A percentile compares a stretch with the other conserved stretches of the same genome.
These are phyloP conservation scores for Macaria notata DNA, from an alignment of 2,888 invertebrate genomes.

Conservation along the genomic window DNA sequence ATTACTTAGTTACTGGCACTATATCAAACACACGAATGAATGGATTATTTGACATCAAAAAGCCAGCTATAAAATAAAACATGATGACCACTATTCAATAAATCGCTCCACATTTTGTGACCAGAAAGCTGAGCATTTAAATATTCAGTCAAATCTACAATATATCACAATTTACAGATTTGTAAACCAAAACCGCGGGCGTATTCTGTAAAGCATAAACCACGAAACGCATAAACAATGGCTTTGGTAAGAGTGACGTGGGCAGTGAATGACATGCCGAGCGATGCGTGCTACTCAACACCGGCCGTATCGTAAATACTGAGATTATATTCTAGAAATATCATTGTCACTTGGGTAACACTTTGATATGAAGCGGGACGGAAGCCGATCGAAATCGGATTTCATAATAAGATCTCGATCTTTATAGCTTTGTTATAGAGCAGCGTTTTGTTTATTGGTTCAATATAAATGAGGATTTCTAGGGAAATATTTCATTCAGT, in stretches of 20 bases:
- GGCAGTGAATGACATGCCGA: slow-evolving; percentile 62
- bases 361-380: slow-evolving; percentile 42
- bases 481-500: no score
- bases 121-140: slow-evolving; percentile 27
- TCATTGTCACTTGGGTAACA: slow-evolving; percentile 38
- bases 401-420: slow-evolving; percentile 3
- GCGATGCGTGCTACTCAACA: slow-evolving; percentile 61
- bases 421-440: not conserved
- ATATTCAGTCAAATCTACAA: slow-evolving; percentile 24
- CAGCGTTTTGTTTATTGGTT: no score
- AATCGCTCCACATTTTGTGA: slow-evolving; percentile 19
- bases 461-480: no score
- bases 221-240: slow-evolving; percentile 63
- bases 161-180: slow-evolving; percentile 21
- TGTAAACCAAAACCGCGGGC: slow-evolving; percentile 40
- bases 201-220: slow-evolving; percentile 58
- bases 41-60: no score
- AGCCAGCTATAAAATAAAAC: no score
- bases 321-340: slow-evolving; percentile 36
- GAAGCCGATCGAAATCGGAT: slow-evolving; percentile 30
- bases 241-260: slow-evolving; percentile 71
- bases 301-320: slow-evolving; percentile 58
- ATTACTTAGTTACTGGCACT: no score
- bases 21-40: no score
- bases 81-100: not conserved